Evolutionary conservation across 2,888 invertebrate species (phyloP).

Genomic region (Calameuta filiformis): DNA sequence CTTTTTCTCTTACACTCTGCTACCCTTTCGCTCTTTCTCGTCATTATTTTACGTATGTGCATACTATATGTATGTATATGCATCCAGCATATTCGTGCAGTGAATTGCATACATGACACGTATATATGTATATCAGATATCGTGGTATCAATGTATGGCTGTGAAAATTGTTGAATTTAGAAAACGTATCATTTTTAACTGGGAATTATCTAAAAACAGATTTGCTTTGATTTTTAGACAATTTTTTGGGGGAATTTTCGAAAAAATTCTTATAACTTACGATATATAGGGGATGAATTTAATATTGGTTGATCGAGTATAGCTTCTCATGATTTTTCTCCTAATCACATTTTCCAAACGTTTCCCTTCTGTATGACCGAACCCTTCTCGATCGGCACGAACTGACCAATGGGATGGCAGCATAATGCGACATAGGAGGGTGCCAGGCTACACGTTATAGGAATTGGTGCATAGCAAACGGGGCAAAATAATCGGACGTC

Average conservation of each 20-base stretch:
- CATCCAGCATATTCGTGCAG: not conserved
- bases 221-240: not conserved
- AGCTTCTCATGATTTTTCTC: not conserved
- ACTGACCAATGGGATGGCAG: not conserved
- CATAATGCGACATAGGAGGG: conserved; percentile 6
- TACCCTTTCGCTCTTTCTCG: not conserved
- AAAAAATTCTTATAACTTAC: not conserved
- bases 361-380: not conserved
- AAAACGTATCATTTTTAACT: not conserved
- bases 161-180: not conserved
- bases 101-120: not conserved
- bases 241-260: not conserved
- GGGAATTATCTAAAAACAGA: not conserved
- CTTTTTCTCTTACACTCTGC: not conserved
- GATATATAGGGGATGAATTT: too few relatives aligned
- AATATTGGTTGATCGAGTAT: not conserved
- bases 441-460: conserved; percentile 40
- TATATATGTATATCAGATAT: too few relatives aligned
- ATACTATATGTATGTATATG: too few relatives aligned
- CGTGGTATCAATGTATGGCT: too few relatives aligned
- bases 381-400: not conserved
- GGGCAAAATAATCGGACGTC: conserved; percentile 65
- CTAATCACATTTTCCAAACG: not conserved
- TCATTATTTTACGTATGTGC: too few relatives aligned
- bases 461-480: conserved; percentile 62